phyloP scores from a whole-genome alignment of 2,113 vertebrate genomes.

The Ahaetulla prasina region DNA sequence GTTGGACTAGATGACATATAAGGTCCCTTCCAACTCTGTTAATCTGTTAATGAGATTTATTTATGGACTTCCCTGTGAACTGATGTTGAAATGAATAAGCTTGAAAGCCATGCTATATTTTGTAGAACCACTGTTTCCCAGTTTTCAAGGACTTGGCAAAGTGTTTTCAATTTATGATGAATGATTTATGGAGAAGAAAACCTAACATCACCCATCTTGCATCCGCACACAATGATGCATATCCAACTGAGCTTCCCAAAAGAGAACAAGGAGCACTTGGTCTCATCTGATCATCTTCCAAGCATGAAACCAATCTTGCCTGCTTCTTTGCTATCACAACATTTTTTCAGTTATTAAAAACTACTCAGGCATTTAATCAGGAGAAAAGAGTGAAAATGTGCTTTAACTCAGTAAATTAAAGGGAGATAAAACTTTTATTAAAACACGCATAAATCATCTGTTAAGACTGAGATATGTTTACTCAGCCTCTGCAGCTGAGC shows the following conservation, averaged over 20 bases:
- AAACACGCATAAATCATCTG: not conserved
- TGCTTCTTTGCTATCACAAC: not conserved
- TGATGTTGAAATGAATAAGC: not conserved
- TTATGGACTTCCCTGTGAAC: not conserved
- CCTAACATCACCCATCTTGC: not conserved
- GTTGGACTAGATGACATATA: no score
- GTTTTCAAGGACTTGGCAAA: not conserved
- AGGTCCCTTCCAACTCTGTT: no score
- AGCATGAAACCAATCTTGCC: constrained; percentile 10
- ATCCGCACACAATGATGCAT: not conserved
- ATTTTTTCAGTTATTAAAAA: constrained; percentile 13
- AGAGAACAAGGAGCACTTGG: not conserved
- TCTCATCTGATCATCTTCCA: constrained; percentile 1
- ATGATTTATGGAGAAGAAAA: constrained; percentile 1
- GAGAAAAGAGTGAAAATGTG: constrained; percentile 1
- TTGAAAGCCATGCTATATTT: not conserved
- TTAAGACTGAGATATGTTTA: not conserved
- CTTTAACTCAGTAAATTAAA: constrained; percentile 14
- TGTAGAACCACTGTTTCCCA: not conserved
- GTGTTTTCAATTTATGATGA: not conserved
- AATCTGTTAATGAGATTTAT: not conserved
- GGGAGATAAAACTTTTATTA: constrained; percentile 14
- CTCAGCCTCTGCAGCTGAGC: not conserved
- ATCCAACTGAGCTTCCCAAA: not conserved
- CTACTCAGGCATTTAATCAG: not conserved